Evolutionary conservation across 2,797 vertebrate species (phyloP), one percentile per base, ranked within the genome.

Genomic region (Anomalospiza imberbis): DNA sequence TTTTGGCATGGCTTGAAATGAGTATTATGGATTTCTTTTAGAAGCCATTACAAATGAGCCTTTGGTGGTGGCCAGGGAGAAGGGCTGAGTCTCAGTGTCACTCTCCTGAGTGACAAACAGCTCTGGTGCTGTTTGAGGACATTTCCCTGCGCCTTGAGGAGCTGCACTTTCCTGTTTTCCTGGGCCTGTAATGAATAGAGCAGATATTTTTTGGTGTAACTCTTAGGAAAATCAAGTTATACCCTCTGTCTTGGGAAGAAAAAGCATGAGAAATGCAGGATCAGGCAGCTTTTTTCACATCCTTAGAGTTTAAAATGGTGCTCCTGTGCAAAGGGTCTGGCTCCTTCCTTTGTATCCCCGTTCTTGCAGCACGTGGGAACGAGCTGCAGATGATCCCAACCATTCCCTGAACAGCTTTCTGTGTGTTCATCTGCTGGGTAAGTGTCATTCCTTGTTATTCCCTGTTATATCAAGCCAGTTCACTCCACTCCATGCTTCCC

Each of bases 381-480:
- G 34, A 80, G 66, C 80, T 53, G 62, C 83, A 36, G 81, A 48
- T 70, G 90, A 40, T 71, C 50, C 26, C 78, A 79, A 51, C 60
- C 50, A 1, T 42, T 55, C 71, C 32, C 75, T 62, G 38, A 65
- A 3, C 62, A 32, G 77, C 90, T 81, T 67, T 65, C 8, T 26
- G 66, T 51, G 81, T 60, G 83, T 62, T 94, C 85, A 34, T 71
- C 83, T 95, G 78, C 92, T 74, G 50, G 92, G 85, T 85, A 79
- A 79, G 67, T 91, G 95, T 95, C 95, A 77, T 80, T 80, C 89
- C 87, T 65, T 58, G 54, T 96, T 93, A 91, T 83, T 83, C 89
- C 85, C 78, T 58, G 29, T 93, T 95, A 72, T 47, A 91, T 94
- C 94, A 75, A 24, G 61, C 80, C 61, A 54, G 21, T 84, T 93